Evolutionary conservation across 2,797 vertebrate species (phyloP), one percentile per base, ranked within the genome.

Genomic region (Paguma larvata): DNA sequence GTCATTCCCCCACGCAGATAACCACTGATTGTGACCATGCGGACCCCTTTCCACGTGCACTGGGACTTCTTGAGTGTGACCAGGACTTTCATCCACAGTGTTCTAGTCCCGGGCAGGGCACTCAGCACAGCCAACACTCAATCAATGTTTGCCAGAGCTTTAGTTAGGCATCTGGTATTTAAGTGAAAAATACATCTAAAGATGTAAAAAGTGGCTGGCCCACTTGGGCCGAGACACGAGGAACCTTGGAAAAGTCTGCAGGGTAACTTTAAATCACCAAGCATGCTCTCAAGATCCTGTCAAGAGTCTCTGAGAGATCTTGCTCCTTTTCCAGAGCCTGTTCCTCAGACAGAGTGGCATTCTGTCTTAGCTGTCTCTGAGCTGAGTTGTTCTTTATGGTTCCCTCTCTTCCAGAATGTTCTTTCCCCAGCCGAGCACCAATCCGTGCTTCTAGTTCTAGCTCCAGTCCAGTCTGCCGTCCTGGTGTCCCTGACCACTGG

Each of bases 291-390:
- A 38, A 91, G 41, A 38, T 44, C 15, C 19, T 72, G 41, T 73
- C 32, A 84, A 21, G 53, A 12, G 6, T 23, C 23, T 77, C 73
- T 41, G 46, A 5, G 46, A 9, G 46, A 5, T 78, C 53, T 94
- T 1, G 5, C 11, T 73, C 23, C 9, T 91, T 77, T 79, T 59
- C 46, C 27, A 67, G 86, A 65, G 16, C 16, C 34, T 56, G 30
- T 83, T 84, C 53, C 56, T 4, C 1, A 0, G 4, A 56, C 4
- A 2, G 51, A 23, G 11, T 3, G 30, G 2, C 7, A 2, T 38
- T 86, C 48, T n/a, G 11, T 90, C 46, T 70, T 27, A 21, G 5
- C 32, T 21, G 14, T 56, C 32, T 10, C 8, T 1, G 38, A 73
- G 23, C 2, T 23, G 56, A 59, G 56, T 9, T 59, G 56, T 23